Evolutionary conservation across 2,113 vertebrate genomes (phyloP).

Genomic region (Elanoides forficatus): DNA sequence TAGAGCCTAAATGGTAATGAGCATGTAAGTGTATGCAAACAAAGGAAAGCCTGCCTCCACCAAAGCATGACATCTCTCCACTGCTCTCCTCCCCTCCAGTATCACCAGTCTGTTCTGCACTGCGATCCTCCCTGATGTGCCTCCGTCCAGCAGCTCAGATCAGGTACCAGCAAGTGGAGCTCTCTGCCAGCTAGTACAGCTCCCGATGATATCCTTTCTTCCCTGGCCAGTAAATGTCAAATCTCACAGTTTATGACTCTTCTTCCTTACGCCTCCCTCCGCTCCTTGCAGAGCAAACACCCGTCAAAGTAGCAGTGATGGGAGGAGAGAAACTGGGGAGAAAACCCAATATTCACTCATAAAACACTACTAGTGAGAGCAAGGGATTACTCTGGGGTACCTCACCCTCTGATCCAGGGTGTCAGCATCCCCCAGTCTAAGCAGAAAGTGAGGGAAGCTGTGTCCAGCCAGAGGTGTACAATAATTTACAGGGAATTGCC

Average conservation of each 20-base stretch:
- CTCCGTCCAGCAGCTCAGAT: background rate
- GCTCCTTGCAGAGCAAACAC: rapidly evolving
- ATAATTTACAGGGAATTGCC: background rate
- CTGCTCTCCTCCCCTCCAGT: background rate
- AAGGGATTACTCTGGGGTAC: background rate
- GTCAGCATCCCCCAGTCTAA: background rate
- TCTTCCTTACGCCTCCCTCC: background rate
- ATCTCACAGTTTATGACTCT: background rate
- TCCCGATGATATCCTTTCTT: background rate
- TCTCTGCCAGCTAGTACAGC: background rate
- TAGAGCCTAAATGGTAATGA: background rate
- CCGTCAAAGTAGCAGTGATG: background rate
- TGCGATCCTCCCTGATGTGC: background rate
- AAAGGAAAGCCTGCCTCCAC: background rate
- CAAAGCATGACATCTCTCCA: background rate
- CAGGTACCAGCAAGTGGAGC: background rate
- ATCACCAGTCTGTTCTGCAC: background rate
- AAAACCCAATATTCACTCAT: background rate
- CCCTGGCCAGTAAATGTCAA: background rate
- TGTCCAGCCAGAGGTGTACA: background rate
- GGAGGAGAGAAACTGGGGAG: background rate
- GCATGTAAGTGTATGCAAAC: too few species aligned
- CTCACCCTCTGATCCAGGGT: background rate
- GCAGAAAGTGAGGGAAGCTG: background rate
- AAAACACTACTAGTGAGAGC: background rate